These are phyloP conservation scores for Drosophila multiciliata DNA, from an alignment of 2,888 invertebrate species.

Conservation along the genomic window DNA sequence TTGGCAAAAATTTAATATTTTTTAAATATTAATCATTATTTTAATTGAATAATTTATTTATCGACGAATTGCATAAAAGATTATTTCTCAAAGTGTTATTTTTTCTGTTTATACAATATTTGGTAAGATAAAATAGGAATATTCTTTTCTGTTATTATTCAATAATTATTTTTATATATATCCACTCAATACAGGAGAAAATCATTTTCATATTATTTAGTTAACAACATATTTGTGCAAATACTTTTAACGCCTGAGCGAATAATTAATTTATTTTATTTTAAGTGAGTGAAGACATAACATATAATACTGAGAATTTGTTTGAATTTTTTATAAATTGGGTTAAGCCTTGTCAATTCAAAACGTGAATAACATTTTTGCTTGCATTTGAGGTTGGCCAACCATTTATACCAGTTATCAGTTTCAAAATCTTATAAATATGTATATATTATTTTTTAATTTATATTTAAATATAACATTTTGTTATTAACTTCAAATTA, in stretches of 20 bases:
- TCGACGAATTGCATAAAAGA: background rate
- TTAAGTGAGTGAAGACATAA: too few species aligned
- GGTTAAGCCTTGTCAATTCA: background rate
- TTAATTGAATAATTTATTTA: background rate
- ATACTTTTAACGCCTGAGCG: accelerated
- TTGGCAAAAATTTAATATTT: background rate
- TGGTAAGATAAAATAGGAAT: too few species aligned
- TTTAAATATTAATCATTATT: background rate
- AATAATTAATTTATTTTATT: background rate
- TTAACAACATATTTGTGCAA: background rate
- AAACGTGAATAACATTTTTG: background rate
- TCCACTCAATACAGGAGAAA: background rate
- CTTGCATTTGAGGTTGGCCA: too few species aligned
- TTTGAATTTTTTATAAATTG: background rate
- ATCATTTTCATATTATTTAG: background rate
- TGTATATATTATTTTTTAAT: background rate
- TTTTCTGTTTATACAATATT: background rate
- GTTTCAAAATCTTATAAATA: too few species aligned
- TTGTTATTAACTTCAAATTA: background rate
- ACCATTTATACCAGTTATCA: background rate
- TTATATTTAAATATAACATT: background rate
- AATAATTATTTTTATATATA: background rate
- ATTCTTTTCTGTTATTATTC: background rate
- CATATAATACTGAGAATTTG: background rate
- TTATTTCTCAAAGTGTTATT: background rate